Percentiles rank a stretch among this genome's conserved stretches.
Evolutionary conservation across 2,797 vertebrate species (phyloP).

Genomic region (Pantherophis alleghaniensis): DNA sequence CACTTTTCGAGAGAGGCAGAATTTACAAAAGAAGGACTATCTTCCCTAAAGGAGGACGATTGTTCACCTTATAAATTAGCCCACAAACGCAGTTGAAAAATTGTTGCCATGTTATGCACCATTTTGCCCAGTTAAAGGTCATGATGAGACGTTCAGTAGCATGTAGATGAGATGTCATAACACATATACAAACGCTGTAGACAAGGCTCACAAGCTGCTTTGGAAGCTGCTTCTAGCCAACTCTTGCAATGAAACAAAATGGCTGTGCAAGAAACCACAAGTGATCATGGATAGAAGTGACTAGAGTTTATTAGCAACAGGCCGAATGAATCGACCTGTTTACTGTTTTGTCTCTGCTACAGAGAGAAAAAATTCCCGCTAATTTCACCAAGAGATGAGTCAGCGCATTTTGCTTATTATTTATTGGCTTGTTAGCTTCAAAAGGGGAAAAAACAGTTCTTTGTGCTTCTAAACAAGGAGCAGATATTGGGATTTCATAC

Average conservation of each 20-base stretch:
- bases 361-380: neutral
- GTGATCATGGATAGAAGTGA: neutral
- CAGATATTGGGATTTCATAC: neutral
- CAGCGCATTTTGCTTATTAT: neutral
- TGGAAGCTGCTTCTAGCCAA: neutral
- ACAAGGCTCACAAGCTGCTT: neutral
- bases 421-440: neutral
- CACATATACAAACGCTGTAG: neutral
- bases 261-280: neutral
- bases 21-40: too few species aligned
- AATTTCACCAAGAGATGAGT: neutral
- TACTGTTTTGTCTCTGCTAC: neutral
- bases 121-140: neutral
- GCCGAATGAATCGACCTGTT: neutral
- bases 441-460: neutral
- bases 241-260: neutral
- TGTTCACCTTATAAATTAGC: neutral
- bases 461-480: neutral
- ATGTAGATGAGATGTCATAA: neutral
- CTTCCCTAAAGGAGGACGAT: too few species aligned
- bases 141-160: neutral
- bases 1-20: too few species aligned
- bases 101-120: neutral
- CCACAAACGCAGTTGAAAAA: neutral
- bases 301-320: neutral